Evolutionary conservation across 2,113 vertebrate species (phyloP), one percentile per base, ranked within the genome.

Genomic region (Poeciliopsis turrubarensis): DNA sequence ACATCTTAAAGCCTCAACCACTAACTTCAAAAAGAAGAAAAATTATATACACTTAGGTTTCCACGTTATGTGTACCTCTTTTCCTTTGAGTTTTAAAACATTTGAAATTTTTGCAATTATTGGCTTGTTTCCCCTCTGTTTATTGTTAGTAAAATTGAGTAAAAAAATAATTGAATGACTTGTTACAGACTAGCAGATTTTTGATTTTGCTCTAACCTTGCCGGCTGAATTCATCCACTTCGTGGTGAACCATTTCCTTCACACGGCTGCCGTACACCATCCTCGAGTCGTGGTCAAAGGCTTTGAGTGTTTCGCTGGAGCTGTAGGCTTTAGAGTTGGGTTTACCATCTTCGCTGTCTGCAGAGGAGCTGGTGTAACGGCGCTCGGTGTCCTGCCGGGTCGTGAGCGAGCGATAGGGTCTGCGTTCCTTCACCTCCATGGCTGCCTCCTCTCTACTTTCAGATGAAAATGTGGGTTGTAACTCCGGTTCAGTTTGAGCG

Each of bases 401-500:
- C 15, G 96, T 98, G 90, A 99, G 95, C 60, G 98, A 99, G 89
- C 98, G 96, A 93, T 98, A 99, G 1, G 97, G 97, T 92, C 97
- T 96, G 62, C 97, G 96, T 89, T 99, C 98, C 84, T 98, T 99
- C 87, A 96, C 96, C 93, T 98, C 98, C 98, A 99, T 99, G 94
- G 94, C 94, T 92, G 93, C 90, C 39, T 92, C 69, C 86, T 80
- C 90, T 72, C 86, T 81, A n/a, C 93, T 92, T 86, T 95, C 94
- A 95, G 89, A 95, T 95, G 95, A 92, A 95, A 97, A 95, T 57
- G 88, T 91, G 60, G 82, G 89, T 25, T 62, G 60, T 44, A 6
- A 65, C 74, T 67, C 82, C 62, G 32, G 73, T 85, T 95, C 82
- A 96, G 89, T 91, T 87, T 80, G 31, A 91, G 90, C 64, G 70